Percentiles rank a stretch among this genome's conserved stretches.
Conservation (phyloP, 2,797 vertebrate species). For the Otus scops region DNA sequence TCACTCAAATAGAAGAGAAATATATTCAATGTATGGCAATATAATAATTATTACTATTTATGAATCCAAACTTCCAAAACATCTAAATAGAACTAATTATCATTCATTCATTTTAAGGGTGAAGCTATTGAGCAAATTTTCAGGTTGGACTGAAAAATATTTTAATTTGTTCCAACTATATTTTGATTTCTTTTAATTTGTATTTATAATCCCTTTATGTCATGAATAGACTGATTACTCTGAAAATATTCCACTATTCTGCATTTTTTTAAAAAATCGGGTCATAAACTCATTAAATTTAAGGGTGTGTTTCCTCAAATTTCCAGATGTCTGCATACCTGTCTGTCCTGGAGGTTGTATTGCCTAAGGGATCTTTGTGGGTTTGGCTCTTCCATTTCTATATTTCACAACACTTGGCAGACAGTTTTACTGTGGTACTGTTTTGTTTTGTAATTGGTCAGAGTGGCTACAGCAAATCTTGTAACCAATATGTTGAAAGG, state of each 20-base stretch:
- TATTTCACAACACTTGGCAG: conserved; percentile 32
- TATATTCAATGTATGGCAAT: neutral
- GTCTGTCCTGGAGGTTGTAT: neutral
- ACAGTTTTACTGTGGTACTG: neutral
- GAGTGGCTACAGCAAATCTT: neutral
- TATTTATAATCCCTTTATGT: neutral
- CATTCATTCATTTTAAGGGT: neutral
- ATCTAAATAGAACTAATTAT: neutral
- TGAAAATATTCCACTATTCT: neutral
- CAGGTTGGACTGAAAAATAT: neutral
- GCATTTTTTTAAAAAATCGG: neutral
- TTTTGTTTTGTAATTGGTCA: conserved; percentile 4
- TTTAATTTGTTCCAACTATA: neutral
- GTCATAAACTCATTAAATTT: neutral
- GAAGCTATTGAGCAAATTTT: neutral
- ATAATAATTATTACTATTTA: neutral
- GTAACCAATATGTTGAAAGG: conserved; percentile 4
- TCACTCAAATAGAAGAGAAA: neutral
- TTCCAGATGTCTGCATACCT: neutral
- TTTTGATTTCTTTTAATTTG: neutral
- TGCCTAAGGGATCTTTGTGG: neutral
- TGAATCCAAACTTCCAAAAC: neutral
- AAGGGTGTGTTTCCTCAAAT: neutral
- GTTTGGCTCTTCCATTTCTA: conserved; percentile 9
- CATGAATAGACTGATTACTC: neutral